Base-by-base conservation (phyloP, 2,797 vertebrate genomes). In the Anas bahamensis region DNA sequence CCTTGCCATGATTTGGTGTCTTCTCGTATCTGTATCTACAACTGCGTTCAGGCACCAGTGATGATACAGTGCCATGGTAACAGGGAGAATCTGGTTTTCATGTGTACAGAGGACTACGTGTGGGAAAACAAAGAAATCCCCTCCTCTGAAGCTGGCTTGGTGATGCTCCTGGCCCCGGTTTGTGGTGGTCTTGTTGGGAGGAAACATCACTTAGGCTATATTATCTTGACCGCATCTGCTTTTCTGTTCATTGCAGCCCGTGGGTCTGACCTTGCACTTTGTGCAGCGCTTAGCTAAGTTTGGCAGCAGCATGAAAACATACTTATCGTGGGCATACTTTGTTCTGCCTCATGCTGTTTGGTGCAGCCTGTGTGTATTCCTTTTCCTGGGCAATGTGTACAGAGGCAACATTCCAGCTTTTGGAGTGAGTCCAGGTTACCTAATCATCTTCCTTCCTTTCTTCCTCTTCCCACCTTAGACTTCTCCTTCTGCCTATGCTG, bases 1-100 rank as follows among this genome's bases (percentile, higher is more conserved):
- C 53, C 68, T 93, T 83, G 91, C 55, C 89, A 68, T 76, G 65
- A 82, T 86, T 79, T 96, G 74, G 33, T 93, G 83, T 89, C 73
- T 71, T 91, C 68, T 90, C 29, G 74, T 85, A 33, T 46, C 12
- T 65, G 31, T 70, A n/a, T 86, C 93, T 91, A 68, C 68, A 82
- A 39, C 68, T 84, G 41, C 33, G 37, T 66, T 89, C 64, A 95
- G 90, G 81, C 80, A 88, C 28, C 29, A 83, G 60, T 57, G 83
- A 81, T 78, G 77, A 88, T 86, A 33, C 33, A 93, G 74, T 95
- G 59, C 90, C 89, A 90, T 95, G 94, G 95, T 95, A 96, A 96
- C 95, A 83, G 82, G 76, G 92, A 92, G 74, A 83, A 76, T 75
- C 59, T 84, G 17, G 22, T 94, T 92, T 90, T 90, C 71, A 46